These are phyloP conservation scores for Champsocephalus gunnari DNA, from an alignment of 2,797 vertebrate genomes.

Conservation along the genomic window DNA sequence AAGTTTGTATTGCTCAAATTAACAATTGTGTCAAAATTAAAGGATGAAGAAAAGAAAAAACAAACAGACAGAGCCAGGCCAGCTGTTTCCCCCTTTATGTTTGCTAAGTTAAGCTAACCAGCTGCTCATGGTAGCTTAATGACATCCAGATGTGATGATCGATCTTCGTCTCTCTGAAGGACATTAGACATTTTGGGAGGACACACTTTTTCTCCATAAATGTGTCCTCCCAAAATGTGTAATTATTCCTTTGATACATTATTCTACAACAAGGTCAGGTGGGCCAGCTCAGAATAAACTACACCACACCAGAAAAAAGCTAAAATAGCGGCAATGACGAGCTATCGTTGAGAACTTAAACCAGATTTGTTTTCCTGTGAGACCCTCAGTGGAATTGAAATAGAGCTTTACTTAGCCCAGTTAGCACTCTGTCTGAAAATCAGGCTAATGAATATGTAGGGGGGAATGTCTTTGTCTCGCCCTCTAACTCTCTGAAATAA, in stretches of 20 bases:
- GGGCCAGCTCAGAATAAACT: constrained; percentile 33
- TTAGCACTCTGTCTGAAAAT: constrained; percentile 59
- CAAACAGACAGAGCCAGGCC: not conserved
- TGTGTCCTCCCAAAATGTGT: constrained; percentile 7
- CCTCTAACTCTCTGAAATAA: constrained; percentile 50
- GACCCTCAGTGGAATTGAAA: constrained; percentile 59
- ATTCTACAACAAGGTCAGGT: constrained; percentile 26
- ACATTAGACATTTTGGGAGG: not conserved
- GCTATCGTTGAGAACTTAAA: constrained; percentile 55
- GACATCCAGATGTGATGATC: not conserved
- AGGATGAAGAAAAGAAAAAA: no score
- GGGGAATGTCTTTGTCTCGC: constrained; percentile 51
- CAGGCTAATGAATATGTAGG: constrained; percentile 73
- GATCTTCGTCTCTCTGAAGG: constrained; percentile 3
- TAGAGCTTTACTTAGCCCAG: constrained; percentile 66
- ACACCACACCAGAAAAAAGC: constrained; percentile 34
- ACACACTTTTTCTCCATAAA: not conserved
- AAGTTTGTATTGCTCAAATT: no score
- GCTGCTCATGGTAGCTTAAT: not conserved
- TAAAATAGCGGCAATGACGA: not conserved
- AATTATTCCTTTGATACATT: constrained; percentile 16
- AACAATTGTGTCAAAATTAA: no score
- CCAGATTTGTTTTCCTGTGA: constrained; percentile 61
- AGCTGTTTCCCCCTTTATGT: not conserved
- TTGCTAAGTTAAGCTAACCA: not conserved